Conservation (phyloP, 2,113 vertebrate genomes). For the Gasterosteus nipponicus region DNA sequence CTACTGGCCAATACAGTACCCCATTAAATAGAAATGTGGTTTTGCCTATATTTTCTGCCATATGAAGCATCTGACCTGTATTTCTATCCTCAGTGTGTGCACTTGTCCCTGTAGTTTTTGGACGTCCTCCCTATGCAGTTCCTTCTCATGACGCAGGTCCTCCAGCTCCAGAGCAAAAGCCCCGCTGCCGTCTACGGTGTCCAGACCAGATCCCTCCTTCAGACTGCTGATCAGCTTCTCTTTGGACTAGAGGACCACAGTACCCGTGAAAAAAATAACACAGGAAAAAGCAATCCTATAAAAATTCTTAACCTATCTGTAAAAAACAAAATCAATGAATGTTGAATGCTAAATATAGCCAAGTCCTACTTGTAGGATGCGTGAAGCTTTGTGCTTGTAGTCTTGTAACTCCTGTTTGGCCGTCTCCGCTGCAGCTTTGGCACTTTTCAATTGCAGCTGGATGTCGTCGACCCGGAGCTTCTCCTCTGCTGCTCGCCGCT, state of each 20-base stretch:
- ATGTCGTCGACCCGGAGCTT: slow-evolving; percentile 86
- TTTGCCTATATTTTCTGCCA: not conserved
- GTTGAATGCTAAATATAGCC: not conserved
- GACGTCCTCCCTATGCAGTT: slow-evolving; percentile 91
- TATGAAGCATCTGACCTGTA: slow-evolving; percentile 82
- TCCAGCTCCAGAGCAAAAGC: slow-evolving; percentile 88
- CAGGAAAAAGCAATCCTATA: not conserved
- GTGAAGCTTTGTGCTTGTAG: slow-evolving; percentile 96
- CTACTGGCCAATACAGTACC: not conserved
- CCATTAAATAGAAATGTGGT: not conserved
- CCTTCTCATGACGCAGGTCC: slow-evolving; percentile 93
- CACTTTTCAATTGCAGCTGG: slow-evolving; percentile 88
- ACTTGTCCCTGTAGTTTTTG: slow-evolving; percentile 92
- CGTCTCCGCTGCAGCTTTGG: slow-evolving; percentile 83
- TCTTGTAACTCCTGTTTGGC: slow-evolving; percentile 91
- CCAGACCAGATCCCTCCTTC: slow-evolving; percentile 97
- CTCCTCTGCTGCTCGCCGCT: slow-evolving; percentile 88
- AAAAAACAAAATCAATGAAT: not conserved
- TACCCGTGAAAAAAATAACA: too few relatives aligned
- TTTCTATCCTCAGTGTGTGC: slow-evolving; percentile 87
- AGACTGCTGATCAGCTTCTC: slow-evolving; percentile 98
- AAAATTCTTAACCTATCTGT: not conserved
- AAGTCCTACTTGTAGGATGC: slow-evolving; percentile 90
- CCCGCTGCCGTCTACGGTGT: slow-evolving; percentile 86
- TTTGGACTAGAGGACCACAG: slow-evolving; percentile 86